Percentiles rank a stretch among this genome's conserved stretches.
These are phyloP conservation scores for Sinella curviseta DNA, from an alignment of 1,140 invertebrate species.

Conservation along the genomic window DNA sequence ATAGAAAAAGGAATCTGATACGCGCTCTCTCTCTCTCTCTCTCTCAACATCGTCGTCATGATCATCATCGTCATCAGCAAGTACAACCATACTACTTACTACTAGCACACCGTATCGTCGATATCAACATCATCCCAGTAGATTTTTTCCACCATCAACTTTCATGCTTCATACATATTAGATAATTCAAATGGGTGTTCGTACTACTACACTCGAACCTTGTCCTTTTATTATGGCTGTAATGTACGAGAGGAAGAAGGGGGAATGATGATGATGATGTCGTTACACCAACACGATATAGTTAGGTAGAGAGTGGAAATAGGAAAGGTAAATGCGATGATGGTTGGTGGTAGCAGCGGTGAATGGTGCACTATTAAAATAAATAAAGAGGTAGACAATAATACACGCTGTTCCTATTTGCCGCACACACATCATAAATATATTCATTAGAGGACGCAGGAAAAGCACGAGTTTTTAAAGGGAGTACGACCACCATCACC, in stretches of 20 bases:
- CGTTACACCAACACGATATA: not conserved
- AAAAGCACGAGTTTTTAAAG: not conserved
- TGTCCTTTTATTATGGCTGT: not conserved
- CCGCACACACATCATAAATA: conserved; percentile 8
- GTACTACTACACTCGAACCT: not conserved
- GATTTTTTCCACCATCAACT: conserved; percentile 3
- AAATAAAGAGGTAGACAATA: not conserved
- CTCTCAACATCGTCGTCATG: not conserved
- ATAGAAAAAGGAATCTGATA: conserved; percentile 15
- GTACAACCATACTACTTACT: not conserved
- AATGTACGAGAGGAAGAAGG: not conserved
- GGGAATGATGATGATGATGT: not conserved
- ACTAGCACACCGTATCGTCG: not conserved
- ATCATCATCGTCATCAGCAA: not conserved
- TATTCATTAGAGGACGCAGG: not conserved
- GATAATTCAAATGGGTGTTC: conserved; percentile 24
- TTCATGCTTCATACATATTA: not conserved
- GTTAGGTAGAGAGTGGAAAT: not conserved
- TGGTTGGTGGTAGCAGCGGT: not conserved
- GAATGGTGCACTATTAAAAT: not conserved
- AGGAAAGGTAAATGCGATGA: not conserved
- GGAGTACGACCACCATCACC: not conserved
- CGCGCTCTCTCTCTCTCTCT: not conserved
- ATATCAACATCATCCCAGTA: not conserved
- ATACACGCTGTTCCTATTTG: not conserved